A percentile compares a stretch with the other conserved stretches of the same genome.
Conservation (phyloP, 1,140 invertebrate genomes). For the Trachymyrmex cornetzi region DNA sequence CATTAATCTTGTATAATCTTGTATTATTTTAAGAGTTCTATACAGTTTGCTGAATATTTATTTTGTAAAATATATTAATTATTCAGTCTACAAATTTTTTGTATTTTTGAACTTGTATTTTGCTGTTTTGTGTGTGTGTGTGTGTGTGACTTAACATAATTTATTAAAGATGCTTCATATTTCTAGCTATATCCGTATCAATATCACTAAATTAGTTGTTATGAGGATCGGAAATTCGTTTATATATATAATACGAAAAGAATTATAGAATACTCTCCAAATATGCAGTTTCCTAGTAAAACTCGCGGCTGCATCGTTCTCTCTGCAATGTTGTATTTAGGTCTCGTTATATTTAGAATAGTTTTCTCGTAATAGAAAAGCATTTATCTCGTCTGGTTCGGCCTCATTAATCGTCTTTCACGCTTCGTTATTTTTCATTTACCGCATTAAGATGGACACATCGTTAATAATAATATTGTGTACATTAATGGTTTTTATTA, state of each 20-base stretch:
- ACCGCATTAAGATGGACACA: neutral
- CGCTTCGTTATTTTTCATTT: conserved; percentile 59
- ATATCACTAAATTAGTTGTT: neutral
- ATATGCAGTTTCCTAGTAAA: neutral
- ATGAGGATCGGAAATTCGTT: neutral
- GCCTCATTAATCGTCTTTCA: conserved; percentile 44
- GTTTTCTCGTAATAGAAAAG: conserved; percentile 53
- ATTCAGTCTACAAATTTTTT: neutral
- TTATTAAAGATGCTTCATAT: neutral
- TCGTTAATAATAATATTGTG: conserved; percentile 6
- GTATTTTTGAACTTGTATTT: neutral
- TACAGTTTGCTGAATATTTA: neutral
- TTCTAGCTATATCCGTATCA: neutral
- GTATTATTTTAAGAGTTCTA: neutral
- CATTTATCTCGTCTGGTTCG: conserved; percentile 45
- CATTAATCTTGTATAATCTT: neutral
- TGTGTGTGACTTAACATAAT: neutral
- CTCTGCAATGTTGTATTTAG: conserved; percentile 65
- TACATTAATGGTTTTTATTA: neutral
- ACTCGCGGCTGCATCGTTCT: conserved; percentile 36
- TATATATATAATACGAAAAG: neutral
- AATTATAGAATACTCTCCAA: neutral
- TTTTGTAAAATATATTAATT: neutral
- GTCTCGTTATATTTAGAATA: conserved; percentile 70
- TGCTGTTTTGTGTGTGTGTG: too few species aligned